Conservation (phyloP, 1,140 invertebrate species). For the Danaus melanippus region DNA sequence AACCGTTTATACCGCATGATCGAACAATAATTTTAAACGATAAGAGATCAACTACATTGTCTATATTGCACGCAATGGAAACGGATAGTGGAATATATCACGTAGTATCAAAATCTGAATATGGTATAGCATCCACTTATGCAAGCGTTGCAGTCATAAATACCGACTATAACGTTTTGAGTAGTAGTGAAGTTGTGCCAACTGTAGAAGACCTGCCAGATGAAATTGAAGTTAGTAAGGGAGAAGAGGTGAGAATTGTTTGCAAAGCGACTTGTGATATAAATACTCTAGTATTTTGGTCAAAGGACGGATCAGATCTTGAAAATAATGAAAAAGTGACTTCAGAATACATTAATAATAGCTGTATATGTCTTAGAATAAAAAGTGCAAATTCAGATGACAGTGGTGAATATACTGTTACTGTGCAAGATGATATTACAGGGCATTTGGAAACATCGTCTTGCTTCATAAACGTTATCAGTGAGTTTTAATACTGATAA, state of each 20-base stretch:
- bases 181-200: conserved; percentile 19
- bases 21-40: conserved; percentile 25
- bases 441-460: conserved; percentile 13
- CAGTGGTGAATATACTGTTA: conserved; percentile 20
- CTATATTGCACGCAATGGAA: conserved; percentile 20
- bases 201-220: conserved; percentile 22
- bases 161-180: conserved; percentile 11
- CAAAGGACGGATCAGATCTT: conserved; percentile 15
- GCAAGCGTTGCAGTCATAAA: conserved; percentile 25
- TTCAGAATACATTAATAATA: conserved; percentile 21
- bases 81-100: conserved; percentile 30
- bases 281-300: conserved; percentile 21
- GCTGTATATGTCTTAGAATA: conserved; percentile 24
- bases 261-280: conserved; percentile 21
- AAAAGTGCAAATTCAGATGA: conserved; percentile 13
- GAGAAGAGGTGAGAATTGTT: conserved; percentile 22
- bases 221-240: conserved; percentile 19
- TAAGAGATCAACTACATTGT: conserved; percentile 19
- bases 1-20: conserved; percentile 16
- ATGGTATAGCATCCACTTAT: conserved; percentile 25
- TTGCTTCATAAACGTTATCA: conserved; percentile 22
- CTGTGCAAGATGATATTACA: conserved; percentile 18
- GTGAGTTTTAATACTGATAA: conserved; percentile 13
- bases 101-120: conserved; percentile 26
- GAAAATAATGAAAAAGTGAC: conserved; percentile 12